phyloP scores from a whole-genome alignment of 2,797 vertebrate species.

The Epinephelus malabaricus region DNA sequence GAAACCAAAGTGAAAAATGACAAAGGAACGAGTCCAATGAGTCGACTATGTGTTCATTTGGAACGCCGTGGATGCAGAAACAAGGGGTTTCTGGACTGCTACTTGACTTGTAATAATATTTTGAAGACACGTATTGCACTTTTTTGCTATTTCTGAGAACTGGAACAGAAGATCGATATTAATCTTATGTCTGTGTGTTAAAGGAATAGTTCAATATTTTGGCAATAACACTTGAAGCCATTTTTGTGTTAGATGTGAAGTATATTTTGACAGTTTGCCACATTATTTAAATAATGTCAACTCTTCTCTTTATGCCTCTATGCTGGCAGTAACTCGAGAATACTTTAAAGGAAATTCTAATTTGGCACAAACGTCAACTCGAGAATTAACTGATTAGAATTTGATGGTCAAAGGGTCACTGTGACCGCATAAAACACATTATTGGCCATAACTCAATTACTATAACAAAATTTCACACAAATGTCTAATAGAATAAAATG shows the following conservation, averaged over 20 bases:
- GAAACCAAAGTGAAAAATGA: slow-evolving; percentile 48
- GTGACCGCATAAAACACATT: too few species aligned
- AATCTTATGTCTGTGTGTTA: too few species aligned
- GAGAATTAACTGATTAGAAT: too few species aligned
- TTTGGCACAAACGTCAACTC: too few species aligned
- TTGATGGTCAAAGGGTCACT: too few species aligned
- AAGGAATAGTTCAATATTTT: neutral
- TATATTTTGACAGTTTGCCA: neutral
- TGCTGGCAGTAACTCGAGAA: too few species aligned
- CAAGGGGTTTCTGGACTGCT: neutral
- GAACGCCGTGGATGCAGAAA: slow-evolving; percentile 3
- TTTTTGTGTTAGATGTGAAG: neutral
- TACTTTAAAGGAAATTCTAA: too few species aligned
- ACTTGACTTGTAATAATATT: neutral
- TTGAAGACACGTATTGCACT: neutral
- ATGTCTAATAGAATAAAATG: too few species aligned
- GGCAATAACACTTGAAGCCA: neutral
- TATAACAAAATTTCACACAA: too few species aligned
- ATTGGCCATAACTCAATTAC: too few species aligned
- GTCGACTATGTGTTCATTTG: slow-evolving; percentile 16
- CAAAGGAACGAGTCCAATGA: slow-evolving; percentile 33
- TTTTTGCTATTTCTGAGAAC: neutral
- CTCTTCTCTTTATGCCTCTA: too few species aligned
- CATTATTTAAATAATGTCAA: too few species aligned
- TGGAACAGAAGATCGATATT: neutral